Evolutionary conservation across 2,888 invertebrate species (phyloP).

Genomic region (Nematopogon swammerdamellus): DNA sequence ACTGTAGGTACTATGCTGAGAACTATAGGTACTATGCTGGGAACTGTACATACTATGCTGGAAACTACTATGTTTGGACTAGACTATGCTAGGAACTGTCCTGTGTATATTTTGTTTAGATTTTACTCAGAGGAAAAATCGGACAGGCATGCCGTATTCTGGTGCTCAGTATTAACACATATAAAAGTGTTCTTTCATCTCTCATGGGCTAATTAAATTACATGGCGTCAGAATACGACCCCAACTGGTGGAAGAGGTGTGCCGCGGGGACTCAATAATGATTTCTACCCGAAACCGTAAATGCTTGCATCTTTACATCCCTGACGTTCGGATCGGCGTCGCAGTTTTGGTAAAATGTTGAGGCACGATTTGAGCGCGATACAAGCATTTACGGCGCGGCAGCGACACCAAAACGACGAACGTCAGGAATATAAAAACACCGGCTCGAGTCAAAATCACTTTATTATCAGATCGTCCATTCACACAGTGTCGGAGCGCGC

Average conservation of each 20-base stretch:
- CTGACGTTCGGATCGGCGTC: conserved; percentile 70
- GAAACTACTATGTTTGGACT: too few relatives aligned
- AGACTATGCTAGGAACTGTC: background rate
- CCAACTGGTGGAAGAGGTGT: background rate
- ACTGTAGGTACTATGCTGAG: too few relatives aligned
- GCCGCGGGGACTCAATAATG: background rate
- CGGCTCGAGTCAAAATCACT: conserved; percentile 15
- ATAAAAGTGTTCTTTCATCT: too few relatives aligned
- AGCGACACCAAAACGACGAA: conserved; percentile 52
- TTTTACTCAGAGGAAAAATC: too few relatives aligned
- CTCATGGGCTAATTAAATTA: too few relatives aligned
- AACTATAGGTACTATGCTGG: too few relatives aligned
- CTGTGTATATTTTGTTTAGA: too few relatives aligned
- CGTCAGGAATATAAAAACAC: conserved; percentile 54
- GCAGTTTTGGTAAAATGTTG: conserved; percentile 59
- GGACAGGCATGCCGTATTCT: too few relatives aligned
- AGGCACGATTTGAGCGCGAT: conserved; percentile 20
- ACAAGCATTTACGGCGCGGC: conserved; percentile 50
- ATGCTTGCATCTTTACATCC: conserved; percentile 61
- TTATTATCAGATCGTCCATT: conserved; percentile 21
- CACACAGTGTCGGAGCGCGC: conserved; percentile 20
- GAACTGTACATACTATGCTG: too few relatives aligned
- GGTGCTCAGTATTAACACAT: too few relatives aligned
- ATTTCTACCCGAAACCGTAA: conserved; percentile 29
- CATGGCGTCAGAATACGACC: too few relatives aligned